Evolutionary conservation across 1,140 invertebrate genomes (phyloP).

Genomic region (Drosophila pallidifrons): DNA sequence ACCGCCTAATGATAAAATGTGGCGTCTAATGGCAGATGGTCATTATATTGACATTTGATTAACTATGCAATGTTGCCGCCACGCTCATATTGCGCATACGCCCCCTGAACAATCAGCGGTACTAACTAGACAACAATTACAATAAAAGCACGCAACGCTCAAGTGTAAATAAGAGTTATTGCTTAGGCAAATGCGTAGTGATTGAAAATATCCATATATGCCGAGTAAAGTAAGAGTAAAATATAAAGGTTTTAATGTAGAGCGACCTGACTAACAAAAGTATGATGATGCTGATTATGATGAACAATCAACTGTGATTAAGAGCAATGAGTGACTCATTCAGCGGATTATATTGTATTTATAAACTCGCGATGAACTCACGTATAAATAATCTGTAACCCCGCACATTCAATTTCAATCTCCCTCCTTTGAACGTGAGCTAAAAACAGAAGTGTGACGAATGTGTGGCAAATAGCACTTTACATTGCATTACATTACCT

Average conservation of each 20-base stretch:
- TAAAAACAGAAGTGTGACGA: constrained; percentile 42
- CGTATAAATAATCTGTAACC: background rate
- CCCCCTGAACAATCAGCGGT: background rate
- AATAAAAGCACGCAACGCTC: background rate
- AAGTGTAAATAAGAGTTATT: background rate
- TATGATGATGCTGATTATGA: background rate
- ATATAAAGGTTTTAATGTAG: no score
- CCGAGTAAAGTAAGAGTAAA: no score
- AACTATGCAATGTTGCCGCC: constrained; percentile 1
- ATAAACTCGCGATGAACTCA: constrained; percentile 5
- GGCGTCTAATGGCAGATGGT: constrained; percentile 5
- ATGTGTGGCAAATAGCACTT: constrained; percentile 22
- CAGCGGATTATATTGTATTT: background rate
- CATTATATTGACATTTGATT: constrained; percentile 27
- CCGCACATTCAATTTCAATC: constrained; percentile 4
- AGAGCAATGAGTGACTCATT: background rate
- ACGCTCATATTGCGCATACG: constrained; percentile 31
- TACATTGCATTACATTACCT: no score
- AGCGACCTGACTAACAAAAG: background rate
- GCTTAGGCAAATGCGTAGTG: background rate
- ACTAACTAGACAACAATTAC: background rate
- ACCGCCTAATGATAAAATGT: constrained; percentile 20
- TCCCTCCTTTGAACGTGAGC: background rate
- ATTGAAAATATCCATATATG: background rate
- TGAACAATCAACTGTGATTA: background rate